These are phyloP conservation scores for Sebastes nivosus DNA, from an alignment of 2,797 vertebrate genomes.

Conservation along the genomic window DNA sequence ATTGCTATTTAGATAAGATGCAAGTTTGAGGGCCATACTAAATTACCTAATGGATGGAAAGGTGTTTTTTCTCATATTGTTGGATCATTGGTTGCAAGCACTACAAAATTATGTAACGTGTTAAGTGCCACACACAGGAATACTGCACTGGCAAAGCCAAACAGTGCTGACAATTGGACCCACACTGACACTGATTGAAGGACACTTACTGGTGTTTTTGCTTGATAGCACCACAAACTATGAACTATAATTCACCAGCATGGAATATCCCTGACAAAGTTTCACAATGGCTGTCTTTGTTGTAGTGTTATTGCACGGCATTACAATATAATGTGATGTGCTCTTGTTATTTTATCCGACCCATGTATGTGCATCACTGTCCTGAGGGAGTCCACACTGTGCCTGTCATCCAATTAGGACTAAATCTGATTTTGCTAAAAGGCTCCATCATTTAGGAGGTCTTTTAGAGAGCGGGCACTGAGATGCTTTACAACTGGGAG, in stretches of 20 bases:
- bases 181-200: slow-evolving; percentile 12
- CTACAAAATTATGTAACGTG: slow-evolving; percentile 1
- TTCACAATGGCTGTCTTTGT: slow-evolving; percentile 5
- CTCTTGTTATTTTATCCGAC: slow-evolving; percentile 35
- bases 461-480: slow-evolving; percentile 65
- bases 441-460: slow-evolving; percentile 71
- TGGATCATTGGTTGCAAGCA: background rate
- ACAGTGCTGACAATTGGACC: slow-evolving; percentile 12
- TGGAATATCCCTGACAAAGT: background rate
- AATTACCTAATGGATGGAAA: background rate
- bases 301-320: slow-evolving; percentile 11
- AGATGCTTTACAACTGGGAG: slow-evolving; percentile 65
- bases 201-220: slow-evolving; percentile 2
- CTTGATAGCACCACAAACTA: background rate
- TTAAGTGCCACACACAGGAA: background rate
- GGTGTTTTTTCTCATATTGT: background rate
- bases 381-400: slow-evolving; percentile 54
- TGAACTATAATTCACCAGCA: background rate
- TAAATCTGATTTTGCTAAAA: slow-evolving; percentile 80
- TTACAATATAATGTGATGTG: slow-evolving; percentile 22
- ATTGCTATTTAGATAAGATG: background rate
- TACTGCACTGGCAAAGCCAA: background rate
- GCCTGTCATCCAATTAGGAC: slow-evolving; percentile 73
- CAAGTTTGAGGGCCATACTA: background rate
- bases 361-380: slow-evolving; percentile 50